Conservation (phyloP, 2,888 invertebrate genomes). For the Hirtodrosophila confusa region DNA sequence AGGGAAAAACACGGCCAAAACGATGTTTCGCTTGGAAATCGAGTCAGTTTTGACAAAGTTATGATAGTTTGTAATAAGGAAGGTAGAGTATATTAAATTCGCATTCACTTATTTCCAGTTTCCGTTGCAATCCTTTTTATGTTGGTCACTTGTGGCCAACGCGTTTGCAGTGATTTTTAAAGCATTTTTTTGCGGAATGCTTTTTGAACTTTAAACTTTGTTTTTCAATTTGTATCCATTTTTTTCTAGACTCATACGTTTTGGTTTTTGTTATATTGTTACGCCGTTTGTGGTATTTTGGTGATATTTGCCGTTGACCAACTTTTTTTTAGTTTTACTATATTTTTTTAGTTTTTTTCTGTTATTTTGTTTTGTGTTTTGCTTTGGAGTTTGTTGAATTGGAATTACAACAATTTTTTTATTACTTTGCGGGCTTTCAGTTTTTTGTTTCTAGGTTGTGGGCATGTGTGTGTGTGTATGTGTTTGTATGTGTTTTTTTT, state of each 20-base stretch:
- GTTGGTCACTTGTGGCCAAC: slow-evolving; percentile 47
- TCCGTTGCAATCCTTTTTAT: slow-evolving; percentile 17
- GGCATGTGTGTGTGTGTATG: slow-evolving; percentile 15
- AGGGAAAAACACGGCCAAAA: too few species aligned
- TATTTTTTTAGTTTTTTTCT: slow-evolving; percentile 27
- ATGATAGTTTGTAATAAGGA: neutral
- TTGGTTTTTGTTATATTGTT: slow-evolving; percentile 66
- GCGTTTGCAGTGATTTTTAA: slow-evolving; percentile 57
- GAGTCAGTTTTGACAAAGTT: too few species aligned
- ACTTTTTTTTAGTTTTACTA: slow-evolving; percentile 51
- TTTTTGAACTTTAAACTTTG: slow-evolving; percentile 60
- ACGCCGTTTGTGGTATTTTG: slow-evolving; percentile 69
- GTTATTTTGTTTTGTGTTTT: slow-evolving; percentile 13
- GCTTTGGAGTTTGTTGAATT: slow-evolving; percentile 58
- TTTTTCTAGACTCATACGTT: slow-evolving; percentile 39
- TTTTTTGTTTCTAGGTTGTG: slow-evolving; percentile 19
- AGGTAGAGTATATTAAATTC: slow-evolving; percentile 10
- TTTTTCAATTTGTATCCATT: slow-evolving; percentile 20
- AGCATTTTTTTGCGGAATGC: slow-evolving; percentile 44
- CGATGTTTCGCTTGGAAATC: neutral
- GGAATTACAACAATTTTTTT: slow-evolving; percentile 75
- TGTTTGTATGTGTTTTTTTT: slow-evolving; percentile 40
- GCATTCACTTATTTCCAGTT: neutral
- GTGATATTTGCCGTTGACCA: slow-evolving; percentile 70
- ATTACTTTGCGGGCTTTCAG: slow-evolving; percentile 60